Evolutionary conservation across 2,113 vertebrate genomes (phyloP).

Genomic region (Silurus glanis): DNA sequence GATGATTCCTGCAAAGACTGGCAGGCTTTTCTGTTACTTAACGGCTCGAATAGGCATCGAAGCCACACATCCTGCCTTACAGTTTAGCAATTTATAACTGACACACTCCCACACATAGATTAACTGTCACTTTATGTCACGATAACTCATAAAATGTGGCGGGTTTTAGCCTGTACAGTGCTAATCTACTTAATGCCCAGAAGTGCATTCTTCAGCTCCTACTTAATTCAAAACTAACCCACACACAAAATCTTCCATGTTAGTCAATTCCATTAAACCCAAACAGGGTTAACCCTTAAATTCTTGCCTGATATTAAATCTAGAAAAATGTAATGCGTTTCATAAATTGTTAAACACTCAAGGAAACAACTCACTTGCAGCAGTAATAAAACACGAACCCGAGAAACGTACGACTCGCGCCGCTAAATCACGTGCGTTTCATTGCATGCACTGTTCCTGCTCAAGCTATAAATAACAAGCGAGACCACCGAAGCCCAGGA

Average conservation of each 20-base stretch:
- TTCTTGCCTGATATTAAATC: neutral
- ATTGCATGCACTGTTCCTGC: neutral
- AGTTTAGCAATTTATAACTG: neutral
- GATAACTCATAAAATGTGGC: constrained; percentile 17
- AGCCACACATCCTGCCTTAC: constrained; percentile 7
- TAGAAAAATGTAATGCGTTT: neutral
- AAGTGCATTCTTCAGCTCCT: constrained; percentile 3
- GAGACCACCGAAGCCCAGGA: neutral
- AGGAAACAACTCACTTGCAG: neutral
- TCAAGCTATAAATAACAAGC: constrained; percentile 27
- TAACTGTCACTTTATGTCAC: neutral
- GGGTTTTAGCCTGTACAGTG: neutral
- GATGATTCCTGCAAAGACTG: neutral
- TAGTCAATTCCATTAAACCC: neutral
- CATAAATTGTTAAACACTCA: neutral
- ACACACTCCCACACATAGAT: constrained; percentile 14
- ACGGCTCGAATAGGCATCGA: neutral
- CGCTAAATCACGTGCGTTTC: neutral
- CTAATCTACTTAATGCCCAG: constrained; percentile 13
- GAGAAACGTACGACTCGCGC: neutral
- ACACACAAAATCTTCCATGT: no score
- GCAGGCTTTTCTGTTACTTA: neutral
- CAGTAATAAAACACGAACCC: neutral
- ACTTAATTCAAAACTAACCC: neutral
- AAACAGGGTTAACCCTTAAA: neutral